phyloP scores from a whole-genome alignment of 2,113 vertebrate genomes.

The Sylvietta virens region DNA sequence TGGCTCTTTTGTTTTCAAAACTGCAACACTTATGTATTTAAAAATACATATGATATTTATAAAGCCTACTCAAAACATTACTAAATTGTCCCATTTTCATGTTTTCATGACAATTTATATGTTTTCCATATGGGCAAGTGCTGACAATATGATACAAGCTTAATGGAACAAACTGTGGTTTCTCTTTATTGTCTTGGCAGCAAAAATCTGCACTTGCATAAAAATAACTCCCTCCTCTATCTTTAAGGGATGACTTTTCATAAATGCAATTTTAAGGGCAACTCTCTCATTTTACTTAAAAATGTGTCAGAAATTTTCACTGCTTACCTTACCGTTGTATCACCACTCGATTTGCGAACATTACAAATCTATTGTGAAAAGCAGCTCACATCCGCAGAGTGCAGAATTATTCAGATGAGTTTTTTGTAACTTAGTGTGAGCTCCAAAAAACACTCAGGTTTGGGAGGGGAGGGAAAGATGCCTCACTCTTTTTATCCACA shows the following conservation, averaged over 20 bases:
- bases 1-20: constrained; percentile 60
- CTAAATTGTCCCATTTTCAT: constrained; percentile 72
- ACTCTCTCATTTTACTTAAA: not conserved
- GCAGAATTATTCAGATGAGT: not conserved
- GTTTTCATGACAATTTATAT: constrained; percentile 76
- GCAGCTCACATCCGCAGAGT: not conserved
- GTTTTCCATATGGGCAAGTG: constrained; percentile 77
- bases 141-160: constrained; percentile 70
- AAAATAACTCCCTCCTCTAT: constrained; percentile 52
- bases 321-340: not conserved
- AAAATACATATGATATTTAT: constrained; percentile 71
- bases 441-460: not conserved
- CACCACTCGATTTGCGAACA: not conserved
- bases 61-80: constrained; percentile 72
- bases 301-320: not conserved
- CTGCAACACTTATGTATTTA: constrained; percentile 67
- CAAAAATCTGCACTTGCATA: constrained; percentile 64
- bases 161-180: constrained; percentile 58
- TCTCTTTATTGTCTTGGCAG: constrained; percentile 68
- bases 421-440: not conserved
- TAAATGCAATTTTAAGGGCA: not conserved
- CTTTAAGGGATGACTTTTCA: constrained; percentile 44
- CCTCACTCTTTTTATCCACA: not conserved
- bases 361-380: not conserved
- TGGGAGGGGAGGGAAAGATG: not conserved